These are phyloP conservation scores for Rotaria macrura DNA, from an alignment of 2,888 invertebrate species.

Conservation along the genomic window DNA sequence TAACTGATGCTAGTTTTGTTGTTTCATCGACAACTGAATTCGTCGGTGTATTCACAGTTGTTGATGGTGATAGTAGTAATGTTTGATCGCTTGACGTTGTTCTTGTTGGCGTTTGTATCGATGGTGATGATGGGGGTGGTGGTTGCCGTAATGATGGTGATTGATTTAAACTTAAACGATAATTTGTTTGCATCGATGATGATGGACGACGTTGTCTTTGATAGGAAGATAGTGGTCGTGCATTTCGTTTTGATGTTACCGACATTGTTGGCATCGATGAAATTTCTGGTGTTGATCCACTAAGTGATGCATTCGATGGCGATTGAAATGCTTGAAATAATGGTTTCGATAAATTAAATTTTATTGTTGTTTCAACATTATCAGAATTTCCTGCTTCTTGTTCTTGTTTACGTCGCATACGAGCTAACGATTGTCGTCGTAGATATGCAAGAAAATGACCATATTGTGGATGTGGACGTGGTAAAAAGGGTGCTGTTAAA, in stretches of 20 bases:
- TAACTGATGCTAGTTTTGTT: background rate
- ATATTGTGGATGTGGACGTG: background rate
- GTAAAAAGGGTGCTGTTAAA: background rate
- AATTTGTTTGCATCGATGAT: background rate
- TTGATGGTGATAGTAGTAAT: background rate
- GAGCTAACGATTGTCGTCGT: constrained; percentile 4
- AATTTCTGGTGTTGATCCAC: background rate
- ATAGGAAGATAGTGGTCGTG: background rate
- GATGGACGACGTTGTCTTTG: background rate
- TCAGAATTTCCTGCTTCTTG: background rate
- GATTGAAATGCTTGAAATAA: background rate
- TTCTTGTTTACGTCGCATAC: background rate
- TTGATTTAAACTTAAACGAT: background rate
- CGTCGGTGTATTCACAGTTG: background rate
- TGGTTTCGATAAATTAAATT: background rate
- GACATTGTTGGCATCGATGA: background rate
- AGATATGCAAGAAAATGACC: constrained; percentile 20
- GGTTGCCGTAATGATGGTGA: background rate
- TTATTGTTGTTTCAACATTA: background rate
- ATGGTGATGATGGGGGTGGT: background rate
- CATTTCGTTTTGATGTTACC: background rate
- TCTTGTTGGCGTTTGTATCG: background rate
- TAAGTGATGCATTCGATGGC: background rate
- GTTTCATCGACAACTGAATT: background rate
- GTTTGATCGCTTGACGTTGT: background rate